Evolutionary conservation across 2,888 invertebrate genomes (phyloP).

Genomic region (Chromoteleia sp.): DNA sequence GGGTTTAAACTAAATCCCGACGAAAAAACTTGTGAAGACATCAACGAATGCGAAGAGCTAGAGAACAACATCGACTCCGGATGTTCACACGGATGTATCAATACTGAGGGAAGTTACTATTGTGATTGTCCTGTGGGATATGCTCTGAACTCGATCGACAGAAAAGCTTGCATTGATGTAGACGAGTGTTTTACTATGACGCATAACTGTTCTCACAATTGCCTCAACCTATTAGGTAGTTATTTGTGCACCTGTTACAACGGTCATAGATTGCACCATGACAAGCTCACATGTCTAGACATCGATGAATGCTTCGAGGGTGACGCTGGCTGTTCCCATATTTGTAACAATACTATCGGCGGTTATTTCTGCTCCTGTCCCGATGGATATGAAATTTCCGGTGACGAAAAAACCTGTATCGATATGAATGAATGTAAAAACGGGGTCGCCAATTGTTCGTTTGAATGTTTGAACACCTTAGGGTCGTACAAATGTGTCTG

Average conservation of each 20-base stretch:
- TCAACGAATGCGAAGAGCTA: slow-evolving; percentile 82
- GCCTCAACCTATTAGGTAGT: slow-evolving; percentile 79
- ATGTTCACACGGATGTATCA: slow-evolving; percentile 85
- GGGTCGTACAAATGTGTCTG: slow-evolving; percentile 82
- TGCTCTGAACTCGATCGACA: slow-evolving; percentile 80
- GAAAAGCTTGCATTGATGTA: slow-evolving; percentile 84
- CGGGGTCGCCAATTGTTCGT: slow-evolving; percentile 84
- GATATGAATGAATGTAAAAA: slow-evolving; percentile 84
- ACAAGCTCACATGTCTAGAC: slow-evolving; percentile 81
- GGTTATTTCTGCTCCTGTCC: slow-evolving; percentile 86
- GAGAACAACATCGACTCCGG: slow-evolving; percentile 81
- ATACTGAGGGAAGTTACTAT: slow-evolving; percentile 85
- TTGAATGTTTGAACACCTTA: slow-evolving; percentile 85
- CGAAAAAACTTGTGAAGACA: slow-evolving; percentile 80
- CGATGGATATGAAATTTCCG: slow-evolving; percentile 84
- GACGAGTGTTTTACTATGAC: slow-evolving; percentile 81
- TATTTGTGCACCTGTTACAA: slow-evolving; percentile 82
- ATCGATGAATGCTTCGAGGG: slow-evolving; percentile 80
- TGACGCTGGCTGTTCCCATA: slow-evolving; percentile 85
- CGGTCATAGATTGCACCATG: slow-evolving; percentile 79
- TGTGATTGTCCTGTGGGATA: slow-evolving; percentile 86
- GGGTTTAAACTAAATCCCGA: slow-evolving; percentile 84
- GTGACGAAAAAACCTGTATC: slow-evolving; percentile 81
- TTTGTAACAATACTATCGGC: slow-evolving; percentile 85
- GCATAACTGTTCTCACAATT: slow-evolving; percentile 80